Base-by-base conservation (phyloP, 1,140 invertebrate species). In the Drosophila biarmipes region DNA sequence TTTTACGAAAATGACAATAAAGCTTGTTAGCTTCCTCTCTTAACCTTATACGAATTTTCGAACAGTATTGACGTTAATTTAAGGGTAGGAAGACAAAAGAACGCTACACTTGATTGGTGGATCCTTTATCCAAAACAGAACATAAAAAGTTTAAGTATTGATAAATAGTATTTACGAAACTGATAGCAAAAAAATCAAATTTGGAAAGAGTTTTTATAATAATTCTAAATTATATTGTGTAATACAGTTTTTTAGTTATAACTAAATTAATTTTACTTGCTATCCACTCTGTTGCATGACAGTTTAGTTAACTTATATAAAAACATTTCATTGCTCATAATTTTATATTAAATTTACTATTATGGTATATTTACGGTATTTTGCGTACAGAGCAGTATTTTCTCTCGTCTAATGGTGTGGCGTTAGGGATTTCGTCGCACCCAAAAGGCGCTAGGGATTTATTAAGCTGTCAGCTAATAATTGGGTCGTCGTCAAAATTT, bases 401-500 rank as follows among this genome's bases (percentile, higher is more conserved):
- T 49, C 3, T 2, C 6, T 7, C 21, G 14, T 29, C 11, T 0
- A 31, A 48, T 31, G 15, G 10, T 17, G n/a, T 19, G 48, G 48
- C 48, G 48, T 19, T 51, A 51, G 48, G 27, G 5, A 34, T 51
- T 51, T 34, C 4, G 12, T 12, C 6, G 11, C 17, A 5, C 10
- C 5, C 27, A 15, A n/a, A 51, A 29, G 29, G 48, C 48, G 48
- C 19, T 51, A 34, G 48, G 48, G 48, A 51, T 51, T 49, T 51
- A 51, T 12, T 34, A 51, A 85, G 80, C 80, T 84, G 80, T 79
- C 80, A 85, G 51, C 75, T 66, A 79, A 69, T 82, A 84, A 85
- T 81, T 87, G 72, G 82, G 82, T 86, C 82, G 82, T 61, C 66
- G 63, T 69, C 78, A 87, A 86, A 87, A 87, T 87, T 87, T 82